Conservation (phyloP, 2,888 invertebrate genomes). For the Drosophila villosipedis region DNA sequence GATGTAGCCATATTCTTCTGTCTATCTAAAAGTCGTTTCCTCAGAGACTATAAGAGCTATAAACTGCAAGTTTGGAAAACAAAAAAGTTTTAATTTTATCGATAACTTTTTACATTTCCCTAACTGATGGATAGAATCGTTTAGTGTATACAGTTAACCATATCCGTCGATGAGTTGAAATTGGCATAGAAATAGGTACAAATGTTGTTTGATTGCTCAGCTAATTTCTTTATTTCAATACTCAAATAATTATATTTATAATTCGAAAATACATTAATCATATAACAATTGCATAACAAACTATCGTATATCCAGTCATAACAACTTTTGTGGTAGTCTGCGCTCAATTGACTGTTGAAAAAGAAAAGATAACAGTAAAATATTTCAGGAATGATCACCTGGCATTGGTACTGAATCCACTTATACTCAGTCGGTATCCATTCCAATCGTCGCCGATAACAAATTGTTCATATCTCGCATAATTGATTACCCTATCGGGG, state of each 20-base stretch:
- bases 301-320: too few species aligned
- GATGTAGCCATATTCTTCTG: not conserved
- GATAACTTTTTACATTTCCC: not conserved
- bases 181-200: not conserved
- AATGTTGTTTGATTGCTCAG: not conserved
- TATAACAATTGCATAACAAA: not conserved
- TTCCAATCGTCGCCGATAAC: not conserved
- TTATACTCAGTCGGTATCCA: not conserved
- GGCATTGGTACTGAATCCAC: not conserved
- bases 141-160: accelerated
- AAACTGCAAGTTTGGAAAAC: not conserved
- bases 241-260: not conserved
- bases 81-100: not conserved
- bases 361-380: not conserved
- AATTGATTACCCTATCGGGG: not conserved
- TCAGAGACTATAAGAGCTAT: not conserved
- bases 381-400: not conserved
- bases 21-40: not conserved
- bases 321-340: not conserved
- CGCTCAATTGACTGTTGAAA: not conserved
- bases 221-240: not conserved
- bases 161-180: not conserved
- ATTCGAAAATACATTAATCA: not conserved
- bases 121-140: not conserved
- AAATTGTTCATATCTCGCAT: not conserved